Base-by-base conservation (phyloP, 1,140 invertebrate species). In the Epicauta chinensis region DNA sequence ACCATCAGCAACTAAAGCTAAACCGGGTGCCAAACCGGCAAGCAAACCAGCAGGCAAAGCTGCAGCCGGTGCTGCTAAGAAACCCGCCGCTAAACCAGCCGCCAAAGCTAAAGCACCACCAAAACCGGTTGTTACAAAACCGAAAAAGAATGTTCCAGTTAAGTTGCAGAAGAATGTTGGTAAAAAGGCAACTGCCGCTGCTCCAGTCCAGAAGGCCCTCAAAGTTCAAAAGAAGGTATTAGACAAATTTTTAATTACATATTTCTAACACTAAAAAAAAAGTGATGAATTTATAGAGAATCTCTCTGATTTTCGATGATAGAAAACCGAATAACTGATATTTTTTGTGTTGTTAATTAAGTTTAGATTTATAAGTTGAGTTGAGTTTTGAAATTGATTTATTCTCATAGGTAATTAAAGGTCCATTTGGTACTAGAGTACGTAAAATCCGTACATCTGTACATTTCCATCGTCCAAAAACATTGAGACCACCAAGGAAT, bases 401-500 rank as follows among this genome's bases (percentile, higher is more conserved):
- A 49, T 58, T 61, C 71, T 70, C 73, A 17, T 62, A 92, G 90
- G 84, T 96, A 38, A 75, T 93, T 37, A 96, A 94, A 73, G 93
- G 94, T 56, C 80, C 85, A 56, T 84, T 91, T 81, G 88, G 89
- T 56, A 93, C 91, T 29, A 76, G 91, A 17, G 80, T 82, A 1
- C 80, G 90, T 52, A 97, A 98, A 75, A 86, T 99, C 59, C 84
- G 96, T 62, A 97, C 92, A 15, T 87, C 88, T 1, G 93, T 97
- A 31, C 89, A 93, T 62, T 99, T 99, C 81, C 84, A 85, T 61
- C 78, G 93, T 46, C 97, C 96, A 3, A 91, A 89, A 62, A 98
- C 96, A 29, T 84, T 97, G 73, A 84, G 84, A 61, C 83, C 92
- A 39, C 84, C 86, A 3, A 82, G 94, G 53, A 82, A 88, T 58